Conservation (phyloP, 2,113 vertebrate species). For the Mormyrus iriodes region DNA sequence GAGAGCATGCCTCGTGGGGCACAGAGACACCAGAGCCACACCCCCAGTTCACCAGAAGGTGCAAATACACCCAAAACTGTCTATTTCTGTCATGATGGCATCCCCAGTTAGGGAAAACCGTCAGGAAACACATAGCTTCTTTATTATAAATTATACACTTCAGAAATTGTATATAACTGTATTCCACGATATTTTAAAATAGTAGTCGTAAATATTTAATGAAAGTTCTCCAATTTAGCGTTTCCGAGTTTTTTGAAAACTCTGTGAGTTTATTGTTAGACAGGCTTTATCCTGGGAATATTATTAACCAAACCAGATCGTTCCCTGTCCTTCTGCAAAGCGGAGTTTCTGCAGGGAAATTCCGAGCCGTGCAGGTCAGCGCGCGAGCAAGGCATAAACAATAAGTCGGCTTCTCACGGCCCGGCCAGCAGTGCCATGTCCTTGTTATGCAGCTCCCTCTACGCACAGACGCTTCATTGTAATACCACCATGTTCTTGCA, state of each 20-base stretch:
- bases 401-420: not conserved
- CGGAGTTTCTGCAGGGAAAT: not conserved
- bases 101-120: not conserved
- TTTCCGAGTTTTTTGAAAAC: not conserved
- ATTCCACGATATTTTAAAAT: not conserved
- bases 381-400: not conserved
- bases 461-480: not conserved
- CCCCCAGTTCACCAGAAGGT: not conserved
- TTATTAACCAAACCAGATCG: not conserved
- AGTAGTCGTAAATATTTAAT: not conserved
- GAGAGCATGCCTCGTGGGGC: slow-evolving; percentile 29
- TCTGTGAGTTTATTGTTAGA: not conserved
- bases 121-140: not conserved
- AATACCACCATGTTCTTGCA: not conserved
- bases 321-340: not conserved
- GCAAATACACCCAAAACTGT: not conserved
- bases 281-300: not conserved
- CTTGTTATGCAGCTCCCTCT: not conserved
- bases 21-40: not conserved
- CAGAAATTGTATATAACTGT: not conserved
- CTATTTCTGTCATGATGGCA: not conserved
- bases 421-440: not conserved
- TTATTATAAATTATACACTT: not conserved
- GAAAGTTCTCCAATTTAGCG: not conserved
- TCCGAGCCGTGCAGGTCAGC: not conserved